Evolutionary conservation across 2,888 invertebrate species (phyloP).

Genomic region (Dryobota labecula): DNA sequence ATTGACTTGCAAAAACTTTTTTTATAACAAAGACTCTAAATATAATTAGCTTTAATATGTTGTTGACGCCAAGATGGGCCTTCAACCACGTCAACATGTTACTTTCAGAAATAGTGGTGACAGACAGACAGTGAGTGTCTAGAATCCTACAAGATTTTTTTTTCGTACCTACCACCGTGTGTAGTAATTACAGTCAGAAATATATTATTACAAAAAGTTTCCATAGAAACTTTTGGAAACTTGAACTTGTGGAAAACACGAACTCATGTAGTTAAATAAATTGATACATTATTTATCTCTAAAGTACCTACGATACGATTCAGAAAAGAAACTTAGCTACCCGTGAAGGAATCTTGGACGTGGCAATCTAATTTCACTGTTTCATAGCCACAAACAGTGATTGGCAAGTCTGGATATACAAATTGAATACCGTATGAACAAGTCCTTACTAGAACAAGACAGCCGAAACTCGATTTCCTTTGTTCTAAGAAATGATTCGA

Average conservation of each 20-base stretch:
- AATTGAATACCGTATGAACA: conserved; percentile 18
- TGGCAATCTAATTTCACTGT: too few relatives aligned
- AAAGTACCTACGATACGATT: not conserved
- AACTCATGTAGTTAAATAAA: not conserved
- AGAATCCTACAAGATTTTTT: conserved; percentile 19
- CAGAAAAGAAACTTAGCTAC: not conserved
- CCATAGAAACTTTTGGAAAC: not conserved
- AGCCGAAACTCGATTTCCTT: conserved; percentile 46
- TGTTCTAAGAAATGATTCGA: conserved; percentile 44
- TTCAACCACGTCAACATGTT: conserved; percentile 39
- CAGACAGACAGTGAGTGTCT: conserved; percentile 31
- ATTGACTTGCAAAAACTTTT: conserved; percentile 34
- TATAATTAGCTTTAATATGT: conserved; percentile 38
- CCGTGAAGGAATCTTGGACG: not conserved
- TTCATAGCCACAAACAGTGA: not conserved
- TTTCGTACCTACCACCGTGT: not conserved
- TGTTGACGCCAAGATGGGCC: conserved; percentile 26
- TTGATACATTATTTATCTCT: not conserved
- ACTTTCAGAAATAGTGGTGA: conserved; percentile 39
- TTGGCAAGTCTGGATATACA: not conserved
- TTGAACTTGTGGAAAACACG: not conserved
- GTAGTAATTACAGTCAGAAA: not conserved
- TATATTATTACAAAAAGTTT: conserved; percentile 1
- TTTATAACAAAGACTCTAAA: conserved; percentile 27
- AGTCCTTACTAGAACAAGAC: conserved; percentile 26